Evolutionary conservation across 2,113 vertebrate genomes (phyloP).

Genomic region (Syngnathus typhle): DNA sequence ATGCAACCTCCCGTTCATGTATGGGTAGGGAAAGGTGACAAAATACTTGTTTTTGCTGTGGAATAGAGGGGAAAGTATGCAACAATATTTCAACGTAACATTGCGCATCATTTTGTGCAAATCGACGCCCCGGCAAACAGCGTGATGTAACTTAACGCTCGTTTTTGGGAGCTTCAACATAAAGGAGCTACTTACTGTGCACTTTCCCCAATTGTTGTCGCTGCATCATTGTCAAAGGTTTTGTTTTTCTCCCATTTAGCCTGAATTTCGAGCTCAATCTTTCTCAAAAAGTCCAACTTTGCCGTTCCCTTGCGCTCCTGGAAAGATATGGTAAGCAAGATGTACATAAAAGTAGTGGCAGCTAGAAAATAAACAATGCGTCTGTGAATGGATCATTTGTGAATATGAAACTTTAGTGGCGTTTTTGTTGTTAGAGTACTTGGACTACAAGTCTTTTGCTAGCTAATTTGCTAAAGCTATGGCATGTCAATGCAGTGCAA

Average conservation of each 20-base stretch:
- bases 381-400: background rate
- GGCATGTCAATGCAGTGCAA: slow-evolving; percentile 18
- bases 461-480: slow-evolving; percentile 41
- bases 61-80: background rate
- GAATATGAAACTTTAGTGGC: background rate
- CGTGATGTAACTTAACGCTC: background rate
- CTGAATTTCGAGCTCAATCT: slow-evolving; percentile 87
- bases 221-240: slow-evolving; percentile 78
- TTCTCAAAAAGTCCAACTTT: slow-evolving; percentile 91
- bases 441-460: slow-evolving; percentile 19
- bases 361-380: background rate
- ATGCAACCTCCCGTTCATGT: slow-evolving; percentile 97
- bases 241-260: slow-evolving; percentile 84
- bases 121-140: background rate
- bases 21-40: slow-evolving; percentile 93
- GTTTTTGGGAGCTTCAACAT: background rate
- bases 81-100: background rate
- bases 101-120: background rate
- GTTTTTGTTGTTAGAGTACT: background rate
- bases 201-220: slow-evolving; percentile 46
- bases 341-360: background rate
- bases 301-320: slow-evolving; percentile 94
- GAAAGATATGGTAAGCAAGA: background rate
- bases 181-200: slow-evolving; percentile 54
- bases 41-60: slow-evolving; percentile 85